Percentiles rank a stretch among this genome's conserved stretches.
These are phyloP conservation scores for Cassiopea xamachana DNA, from an alignment of 30 jellyfish, hydroid and myxozoan species.

Conservation along the genomic window DNA sequence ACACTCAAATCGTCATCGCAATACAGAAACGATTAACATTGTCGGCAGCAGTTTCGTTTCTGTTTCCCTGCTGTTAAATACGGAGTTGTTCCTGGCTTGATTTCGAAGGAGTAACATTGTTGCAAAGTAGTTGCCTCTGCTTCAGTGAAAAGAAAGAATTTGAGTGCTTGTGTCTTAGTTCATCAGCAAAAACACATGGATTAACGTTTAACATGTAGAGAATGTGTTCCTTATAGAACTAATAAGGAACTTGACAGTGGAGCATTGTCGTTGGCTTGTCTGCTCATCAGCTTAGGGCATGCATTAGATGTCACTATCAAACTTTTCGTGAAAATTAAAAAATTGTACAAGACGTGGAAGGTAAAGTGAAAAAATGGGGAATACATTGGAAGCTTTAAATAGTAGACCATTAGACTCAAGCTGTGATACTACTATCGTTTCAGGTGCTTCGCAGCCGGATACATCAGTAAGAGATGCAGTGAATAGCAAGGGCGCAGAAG, in stretches of 20 bases:
- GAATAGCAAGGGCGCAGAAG: slow-evolving; percentile 24
- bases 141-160: too few species aligned
- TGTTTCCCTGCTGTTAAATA: not conserved
- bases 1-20: too few species aligned
- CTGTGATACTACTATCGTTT: slow-evolving; percentile 85
- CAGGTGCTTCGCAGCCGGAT: slow-evolving; percentile 75
- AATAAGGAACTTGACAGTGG: not conserved
- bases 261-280: not conserved
- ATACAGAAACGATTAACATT: too few species aligned
- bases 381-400: slow-evolving; percentile 46
- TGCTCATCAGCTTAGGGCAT: not conserved
- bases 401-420: slow-evolving; percentile 70
- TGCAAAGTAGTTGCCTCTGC: too few species aligned
- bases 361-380: slow-evolving; percentile 37
- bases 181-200: not conserved
- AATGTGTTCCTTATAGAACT: not conserved
- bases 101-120: not conserved
- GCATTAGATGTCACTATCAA: not conserved
- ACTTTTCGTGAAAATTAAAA: not conserved
- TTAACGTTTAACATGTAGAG: not conserved
- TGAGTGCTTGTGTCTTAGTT: too few species aligned
- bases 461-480: slow-evolving; percentile 37
- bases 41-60: too few species aligned
- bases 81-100: not conserved
- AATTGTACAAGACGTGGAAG: not conserved